Evolutionary conservation across 2,888 invertebrate genomes (phyloP), one percentile per base, ranked within the genome.

Genomic region (Cheilosia vulpina): DNA sequence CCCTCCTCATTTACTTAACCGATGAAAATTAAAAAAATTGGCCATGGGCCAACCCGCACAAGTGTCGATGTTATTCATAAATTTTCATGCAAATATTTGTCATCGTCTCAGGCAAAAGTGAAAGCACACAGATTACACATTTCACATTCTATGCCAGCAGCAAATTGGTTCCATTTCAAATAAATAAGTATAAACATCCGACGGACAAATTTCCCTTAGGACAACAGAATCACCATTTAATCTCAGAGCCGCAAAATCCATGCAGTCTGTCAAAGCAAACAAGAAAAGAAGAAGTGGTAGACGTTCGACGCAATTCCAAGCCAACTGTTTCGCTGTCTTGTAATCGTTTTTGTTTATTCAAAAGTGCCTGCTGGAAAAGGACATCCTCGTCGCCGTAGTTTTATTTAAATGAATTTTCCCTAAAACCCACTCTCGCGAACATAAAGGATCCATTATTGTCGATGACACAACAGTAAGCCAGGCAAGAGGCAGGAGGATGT

Each of bases 351-450:
- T 21, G 19, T n/a, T 41, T 11, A 50, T 11, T 11, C 19, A 58
- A 50, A 24, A 50, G 50, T 47, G 17, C 17, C 45, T 24, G 13
- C 11, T 50, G 9, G 4, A 66, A 50, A 63, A 73, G 66, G 50
- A 75, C 66, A 71, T 62, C 71, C 55, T 21, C 57, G 24, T 31
- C 62, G 15, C 50, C 43, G 27, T 7, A 7, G 38, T 27, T 41
- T 76, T 38, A 31, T 65, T 62, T 68, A 76, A 76, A 68, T 76
- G 7, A 76, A 76, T 76, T 76, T 68, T 11, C 7, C 6, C 13
- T 24, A 13, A 52, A 21, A 21, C 5, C 11, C 2, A 50, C n/a
- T 15, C 45, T 4, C 1, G 21, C 21, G 4, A 17, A 17, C n/a
- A 45, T 6, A 17, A 50, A 50, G 50, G 50, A 11, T 27, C 53